Evolutionary conservation across 2,797 vertebrate genomes (phyloP), one percentile per base, ranked within the genome.

Genomic region (Siniperca obscura): DNA sequence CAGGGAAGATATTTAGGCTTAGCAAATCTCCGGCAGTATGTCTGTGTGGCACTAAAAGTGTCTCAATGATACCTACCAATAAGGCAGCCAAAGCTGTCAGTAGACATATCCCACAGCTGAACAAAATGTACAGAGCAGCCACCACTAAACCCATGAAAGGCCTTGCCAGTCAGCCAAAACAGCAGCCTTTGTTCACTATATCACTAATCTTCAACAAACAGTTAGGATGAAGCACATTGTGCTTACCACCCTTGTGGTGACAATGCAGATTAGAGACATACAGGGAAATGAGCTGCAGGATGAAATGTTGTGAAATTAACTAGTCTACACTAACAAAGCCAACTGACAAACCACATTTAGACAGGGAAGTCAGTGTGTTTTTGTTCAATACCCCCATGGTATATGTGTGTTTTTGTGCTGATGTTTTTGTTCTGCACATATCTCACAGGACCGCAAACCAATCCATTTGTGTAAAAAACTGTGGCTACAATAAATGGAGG

Each of bases 81-180:
- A 68, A 76, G 77, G 78, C 75, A 78, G 80, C 66, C 76, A 80
- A 76, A 87, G 77, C 84, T 78, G 83, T 78, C 53, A 25, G 55
- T 61, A 82, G 69, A 85, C 82, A 74, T 74, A 70, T 79, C 78
- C 80, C 80, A 81, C 73, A 78, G 87, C 80, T 80, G 85, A 81
- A 86, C 87, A 85, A 76, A 92, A 89, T 86, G 81, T 82, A 82
- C 86, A 85, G 83, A 91, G 70, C 77, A 88, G 75, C 80, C 84
- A 79, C 83, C 76, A n/a, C 85, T 91, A 92, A 92, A 93, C 86
- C 91, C 85, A 89, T 88, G 75, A 90, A 91, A 91, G 86, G 70
- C 82, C 76, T 87, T 70, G 59, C 78, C 87, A 81, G 74, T 91
- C 88, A 92, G 73, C 89, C 85, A 86, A 86, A 88, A 85, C 84